A percentile compares a stretch with the other conserved stretches of the same genome.
These are phyloP conservation scores for Drosophila rellima DNA, from an alignment of 2,888 invertebrate species.

Conservation along the genomic window DNA sequence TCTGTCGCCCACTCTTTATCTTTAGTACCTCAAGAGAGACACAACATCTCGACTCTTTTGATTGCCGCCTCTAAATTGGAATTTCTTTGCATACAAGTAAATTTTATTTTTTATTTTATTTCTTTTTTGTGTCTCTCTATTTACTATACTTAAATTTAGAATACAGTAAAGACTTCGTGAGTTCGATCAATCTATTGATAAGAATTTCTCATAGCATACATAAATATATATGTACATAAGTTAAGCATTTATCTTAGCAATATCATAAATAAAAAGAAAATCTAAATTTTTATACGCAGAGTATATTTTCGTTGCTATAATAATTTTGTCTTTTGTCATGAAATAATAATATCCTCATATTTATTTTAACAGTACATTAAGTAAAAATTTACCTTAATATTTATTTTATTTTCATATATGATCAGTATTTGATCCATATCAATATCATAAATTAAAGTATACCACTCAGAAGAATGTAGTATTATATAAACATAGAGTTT, in stretches of 20 bases:
- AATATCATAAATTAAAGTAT: background rate
- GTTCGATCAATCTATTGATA: conserved; percentile 34
- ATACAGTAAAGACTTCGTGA: conserved; percentile 46
- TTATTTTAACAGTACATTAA: too few species aligned
- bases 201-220: background rate
- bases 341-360: too few species aligned
- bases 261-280: background rate
- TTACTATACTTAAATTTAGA: conserved; percentile 61
- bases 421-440: background rate
- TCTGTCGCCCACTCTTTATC: conserved; percentile 28
- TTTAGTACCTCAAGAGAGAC: conserved; percentile 14
- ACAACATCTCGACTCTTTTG: conserved; percentile 19
- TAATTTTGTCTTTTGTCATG: background rate
- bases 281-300: background rate
- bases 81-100: conserved; percentile 45
- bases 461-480: background rate
- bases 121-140: conserved; percentile 14
- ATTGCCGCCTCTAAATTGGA: conserved; percentile 28
- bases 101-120: conserved; percentile 30
- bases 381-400: background rate
- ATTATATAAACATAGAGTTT: background rate
- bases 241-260: background rate
- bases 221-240: background rate
- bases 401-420: background rate
- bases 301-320: background rate